phyloP scores from a whole-genome alignment of 2,797 vertebrate genomes.

The Threskiornis aethiopicus region DNA sequence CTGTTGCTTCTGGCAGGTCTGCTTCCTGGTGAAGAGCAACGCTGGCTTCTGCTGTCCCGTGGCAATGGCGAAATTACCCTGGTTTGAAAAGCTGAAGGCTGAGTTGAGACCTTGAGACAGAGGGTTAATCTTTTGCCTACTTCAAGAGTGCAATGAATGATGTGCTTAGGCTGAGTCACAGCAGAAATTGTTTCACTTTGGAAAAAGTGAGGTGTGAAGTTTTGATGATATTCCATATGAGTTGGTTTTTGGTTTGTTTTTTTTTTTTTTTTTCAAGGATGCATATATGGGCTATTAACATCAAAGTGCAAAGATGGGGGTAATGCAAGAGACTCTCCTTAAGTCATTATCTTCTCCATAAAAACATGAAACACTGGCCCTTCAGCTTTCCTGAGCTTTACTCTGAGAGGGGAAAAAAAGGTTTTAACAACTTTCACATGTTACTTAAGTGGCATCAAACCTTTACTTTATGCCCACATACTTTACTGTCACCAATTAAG shows the following conservation, averaged over 20 bases:
- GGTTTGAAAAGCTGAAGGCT: background rate
- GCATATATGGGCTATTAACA: background rate
- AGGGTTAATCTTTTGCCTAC: background rate
- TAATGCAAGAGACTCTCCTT: background rate
- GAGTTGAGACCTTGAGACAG: background rate
- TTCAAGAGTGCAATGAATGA: background rate
- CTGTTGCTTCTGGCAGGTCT: background rate
- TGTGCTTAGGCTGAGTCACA: background rate
- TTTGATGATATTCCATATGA: background rate
- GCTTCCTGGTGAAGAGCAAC: background rate
- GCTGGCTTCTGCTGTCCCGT: background rate
- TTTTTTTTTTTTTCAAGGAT: background rate
- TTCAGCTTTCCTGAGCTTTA: slow-evolving; percentile 7
- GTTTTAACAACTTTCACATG: background rate
- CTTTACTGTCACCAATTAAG: background rate
- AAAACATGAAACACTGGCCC: slow-evolving; percentile 2
- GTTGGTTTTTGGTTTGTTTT: background rate
- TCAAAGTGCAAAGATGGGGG: background rate
- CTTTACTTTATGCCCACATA: background rate
- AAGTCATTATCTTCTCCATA: background rate
- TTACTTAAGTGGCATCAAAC: background rate
- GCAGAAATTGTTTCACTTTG: background rate
- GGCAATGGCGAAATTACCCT: background rate
- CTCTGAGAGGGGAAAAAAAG: background rate
- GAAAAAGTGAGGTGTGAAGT: background rate